Evolutionary conservation across 2,888 invertebrate species (phyloP).

Genomic region (Ennomos fuscantarius): DNA sequence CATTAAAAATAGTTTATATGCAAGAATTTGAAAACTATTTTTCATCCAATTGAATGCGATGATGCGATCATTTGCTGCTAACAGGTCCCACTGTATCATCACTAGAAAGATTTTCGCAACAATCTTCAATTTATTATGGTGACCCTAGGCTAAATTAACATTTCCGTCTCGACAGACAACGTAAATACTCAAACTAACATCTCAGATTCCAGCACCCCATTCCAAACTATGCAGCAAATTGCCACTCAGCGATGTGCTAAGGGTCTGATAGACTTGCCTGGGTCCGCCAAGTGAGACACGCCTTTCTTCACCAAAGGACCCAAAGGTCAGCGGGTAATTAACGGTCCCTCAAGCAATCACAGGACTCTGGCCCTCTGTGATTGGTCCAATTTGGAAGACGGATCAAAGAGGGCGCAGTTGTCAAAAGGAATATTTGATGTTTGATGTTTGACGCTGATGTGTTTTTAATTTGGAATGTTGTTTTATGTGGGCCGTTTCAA

Average conservation of each 20-base stretch:
- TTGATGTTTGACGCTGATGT: slow-evolving; percentile 61
- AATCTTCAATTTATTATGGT: slow-evolving; percentile 10
- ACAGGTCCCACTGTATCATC: too few species aligned
- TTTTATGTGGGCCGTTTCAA: slow-evolving; percentile 27
- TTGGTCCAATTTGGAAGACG: slow-evolving; percentile 70
- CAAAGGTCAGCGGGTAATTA: slow-evolving; percentile 81
- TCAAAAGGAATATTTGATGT: slow-evolving; percentile 81
- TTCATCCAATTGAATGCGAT: too few species aligned
- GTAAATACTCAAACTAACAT: slow-evolving; percentile 44
- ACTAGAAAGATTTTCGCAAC: too few species aligned
- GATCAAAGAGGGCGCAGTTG: slow-evolving; percentile 76
- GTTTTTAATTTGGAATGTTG: slow-evolving; percentile 56
- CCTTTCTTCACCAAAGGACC: slow-evolving; percentile 55
- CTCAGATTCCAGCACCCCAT: slow-evolving; percentile 47
- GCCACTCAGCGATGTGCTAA: slow-evolving; percentile 70
- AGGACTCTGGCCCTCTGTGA: slow-evolving; percentile 64
- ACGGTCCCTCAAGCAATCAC: slow-evolving; percentile 81
- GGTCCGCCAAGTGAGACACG: slow-evolving; percentile 48
- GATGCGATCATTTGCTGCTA: too few species aligned
- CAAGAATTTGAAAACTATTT: too few species aligned
- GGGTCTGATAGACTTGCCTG: slow-evolving; percentile 16
- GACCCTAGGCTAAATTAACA: slow-evolving; percentile 47
- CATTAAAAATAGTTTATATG: too few species aligned
- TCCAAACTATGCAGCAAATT: slow-evolving; percentile 61
- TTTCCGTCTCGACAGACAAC: slow-evolving; percentile 33